Evolutionary conservation across 2,113 vertebrate species (phyloP).

Genomic region (Hippocampus barbouri): DNA sequence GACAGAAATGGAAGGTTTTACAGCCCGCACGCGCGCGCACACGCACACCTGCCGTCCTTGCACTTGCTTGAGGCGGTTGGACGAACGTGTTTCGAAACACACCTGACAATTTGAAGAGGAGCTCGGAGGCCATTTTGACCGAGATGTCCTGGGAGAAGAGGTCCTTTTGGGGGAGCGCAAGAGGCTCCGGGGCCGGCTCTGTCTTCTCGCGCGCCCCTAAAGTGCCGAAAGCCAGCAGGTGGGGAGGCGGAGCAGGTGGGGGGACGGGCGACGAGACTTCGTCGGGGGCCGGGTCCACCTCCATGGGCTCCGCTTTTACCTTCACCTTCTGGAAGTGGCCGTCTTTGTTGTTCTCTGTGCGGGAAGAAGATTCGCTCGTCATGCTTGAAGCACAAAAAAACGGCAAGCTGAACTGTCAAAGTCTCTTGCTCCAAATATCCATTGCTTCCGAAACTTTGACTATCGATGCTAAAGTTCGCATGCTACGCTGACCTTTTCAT

Average conservation of each 20-base stretch:
- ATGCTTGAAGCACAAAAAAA: not conserved
- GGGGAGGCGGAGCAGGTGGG: slow-evolving; percentile 57
- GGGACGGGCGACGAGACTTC: slow-evolving; percentile 64
- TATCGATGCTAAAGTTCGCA: not conserved
- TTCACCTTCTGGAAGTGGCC: slow-evolving; percentile 75
- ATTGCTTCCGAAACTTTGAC: not conserved
- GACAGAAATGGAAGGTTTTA: slow-evolving; percentile 56
- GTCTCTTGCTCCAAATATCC: not conserved
- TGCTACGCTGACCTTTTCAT: no score
- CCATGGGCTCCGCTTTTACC: slow-evolving; percentile 97
- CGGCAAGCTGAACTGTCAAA: no score
- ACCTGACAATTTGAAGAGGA: slow-evolving; percentile 97
- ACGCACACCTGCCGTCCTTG: not conserved
- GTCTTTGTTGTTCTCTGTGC: slow-evolving; percentile 93
- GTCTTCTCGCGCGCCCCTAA: slow-evolving; percentile 84
- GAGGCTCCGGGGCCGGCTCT: slow-evolving; percentile 82
- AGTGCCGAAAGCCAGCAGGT: slow-evolving; percentile 87
- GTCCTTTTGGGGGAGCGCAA: slow-evolving; percentile 85
- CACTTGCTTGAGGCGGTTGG: no score
- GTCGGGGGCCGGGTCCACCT: slow-evolving; percentile 83
- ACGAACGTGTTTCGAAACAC: slow-evolving; percentile 27
- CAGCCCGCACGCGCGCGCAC: slow-evolving; percentile 30
- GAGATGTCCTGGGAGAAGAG: slow-evolving; percentile 99
- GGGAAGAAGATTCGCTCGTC: slow-evolving; percentile 5
- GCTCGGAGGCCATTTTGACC: slow-evolving; percentile 98